Evolutionary conservation across 2,888 invertebrate genomes (phyloP), one percentile per base, ranked within the genome.

Genomic region (Lasius platythorax): DNA sequence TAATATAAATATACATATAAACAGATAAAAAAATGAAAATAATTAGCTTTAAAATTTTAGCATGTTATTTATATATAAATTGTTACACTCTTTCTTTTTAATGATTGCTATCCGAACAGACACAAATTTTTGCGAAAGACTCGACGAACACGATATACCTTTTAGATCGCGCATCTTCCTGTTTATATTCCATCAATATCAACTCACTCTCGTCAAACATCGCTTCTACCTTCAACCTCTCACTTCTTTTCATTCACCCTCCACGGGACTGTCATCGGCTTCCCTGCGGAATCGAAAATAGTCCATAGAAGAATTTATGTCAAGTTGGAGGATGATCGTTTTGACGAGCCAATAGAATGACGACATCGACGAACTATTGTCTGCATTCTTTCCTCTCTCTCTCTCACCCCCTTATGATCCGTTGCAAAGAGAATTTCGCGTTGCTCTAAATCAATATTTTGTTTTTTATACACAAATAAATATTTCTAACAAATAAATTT

Each of bases 291-390:
- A 86, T 89, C 90, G 87, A 89, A 92, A 93, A 91, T 93, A 91
- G 91, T 90, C 91, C 90, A 92, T 91, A 88, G 85, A 90, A 79
- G 46, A 93, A 94, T 93, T 93, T 90, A 91, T 93, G 92, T 93
- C 93, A 93, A 93, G 92, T 91, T 89, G 89, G 73, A 88, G 88
- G 89, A 92, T 91, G 89, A 92, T 88, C 89, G 85, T 68, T 84
- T 63, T 78, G 66, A 84, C 68, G 78, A 40, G 53, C 73, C 84
- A 81, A 82, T 78, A 67, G 83, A 82, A 79, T 83, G 84, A 78
- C 72, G 74, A 82, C 90, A 90, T 92, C 92, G 91, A 91, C 90
- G 90, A 92, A 85, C 91, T 87, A 92, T 93, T 92, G 92, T 93
- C 86, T 88, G 79, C 84, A 78, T 86, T 86, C 75, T 53, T 53